Evolutionary conservation across 2,113 vertebrate species (phyloP).

Genomic region (Diphyllodes magnificus): DNA sequence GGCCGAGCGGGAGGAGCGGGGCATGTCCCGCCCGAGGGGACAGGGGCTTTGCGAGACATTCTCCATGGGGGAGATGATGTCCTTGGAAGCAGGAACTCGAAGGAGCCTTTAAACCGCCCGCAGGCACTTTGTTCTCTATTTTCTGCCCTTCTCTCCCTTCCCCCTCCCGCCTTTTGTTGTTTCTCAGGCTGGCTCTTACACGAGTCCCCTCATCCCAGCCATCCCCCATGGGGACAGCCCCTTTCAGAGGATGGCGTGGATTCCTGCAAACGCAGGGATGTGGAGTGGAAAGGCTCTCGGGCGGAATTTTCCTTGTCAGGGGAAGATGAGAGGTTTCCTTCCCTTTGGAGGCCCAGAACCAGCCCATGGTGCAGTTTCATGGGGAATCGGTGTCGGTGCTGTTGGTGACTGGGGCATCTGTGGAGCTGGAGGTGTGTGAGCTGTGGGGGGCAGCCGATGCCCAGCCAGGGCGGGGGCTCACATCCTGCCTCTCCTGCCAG

Average conservation of each 20-base stretch:
- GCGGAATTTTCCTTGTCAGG: background rate
- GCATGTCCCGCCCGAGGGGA: background rate
- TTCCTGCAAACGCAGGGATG: background rate
- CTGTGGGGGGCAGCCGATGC: background rate
- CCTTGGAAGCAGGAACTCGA: background rate
- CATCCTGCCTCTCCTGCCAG: background rate
- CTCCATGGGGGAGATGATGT: background rate
- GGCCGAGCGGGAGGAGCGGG: background rate
- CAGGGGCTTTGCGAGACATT: background rate
- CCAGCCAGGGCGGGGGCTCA: background rate
- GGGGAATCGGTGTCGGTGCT: background rate
- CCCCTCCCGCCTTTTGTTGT: conserved; percentile 2
- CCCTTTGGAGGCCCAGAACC: background rate
- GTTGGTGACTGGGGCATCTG: rapidly evolving
- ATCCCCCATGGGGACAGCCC: background rate
- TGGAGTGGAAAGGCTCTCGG: background rate
- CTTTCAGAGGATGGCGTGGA: background rate
- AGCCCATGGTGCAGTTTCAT: rapidly evolving
- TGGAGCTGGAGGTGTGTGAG: background rate
- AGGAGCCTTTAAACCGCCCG: background rate
- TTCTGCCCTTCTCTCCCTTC: background rate
- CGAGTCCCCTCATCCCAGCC: background rate
- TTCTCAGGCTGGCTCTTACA: background rate
- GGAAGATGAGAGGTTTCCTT: background rate
- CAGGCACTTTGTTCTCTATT: background rate